These are phyloP conservation scores for Rhimphoctona megacephalus DNA, from an alignment of 2,888 invertebrate genomes.

Conservation along the genomic window DNA sequence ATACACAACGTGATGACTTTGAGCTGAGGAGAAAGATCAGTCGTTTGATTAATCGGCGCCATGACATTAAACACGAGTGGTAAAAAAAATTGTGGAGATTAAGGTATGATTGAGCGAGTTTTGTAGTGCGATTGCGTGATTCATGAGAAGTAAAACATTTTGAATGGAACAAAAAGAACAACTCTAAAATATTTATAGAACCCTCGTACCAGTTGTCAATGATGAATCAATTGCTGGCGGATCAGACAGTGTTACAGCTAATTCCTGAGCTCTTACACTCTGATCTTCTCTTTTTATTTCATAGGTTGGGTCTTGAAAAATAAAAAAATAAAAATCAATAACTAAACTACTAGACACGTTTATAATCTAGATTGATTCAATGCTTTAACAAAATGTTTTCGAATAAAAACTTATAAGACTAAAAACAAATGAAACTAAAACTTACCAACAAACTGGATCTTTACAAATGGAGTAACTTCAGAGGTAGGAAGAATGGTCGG, in stretches of 20 bases:
- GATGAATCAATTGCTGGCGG: conserved; percentile 74
- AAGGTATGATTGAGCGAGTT: conserved; percentile 39
- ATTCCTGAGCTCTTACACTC: conserved; percentile 80
- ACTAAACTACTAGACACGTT: not conserved
- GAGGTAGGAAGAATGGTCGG: not conserved
- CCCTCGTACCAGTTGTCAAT: conserved; percentile 74
- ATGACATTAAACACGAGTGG: conserved; percentile 59
- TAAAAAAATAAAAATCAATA: not conserved
- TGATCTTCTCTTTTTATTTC: conserved; percentile 76
- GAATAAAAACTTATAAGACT: too few relatives aligned
- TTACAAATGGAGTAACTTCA: conserved; percentile 15
- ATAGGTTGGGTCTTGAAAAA: conserved; percentile 29
- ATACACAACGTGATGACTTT: conserved; percentile 65
- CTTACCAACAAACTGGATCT: conserved; percentile 59
- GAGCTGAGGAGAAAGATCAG: conserved; percentile 70
- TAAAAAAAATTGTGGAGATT: conserved; percentile 62
- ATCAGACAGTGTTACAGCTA: conserved; percentile 79
- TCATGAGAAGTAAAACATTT: conserved; percentile 58
- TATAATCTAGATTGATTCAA: not conserved
- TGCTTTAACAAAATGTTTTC: not conserved
- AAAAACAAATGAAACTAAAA: too few relatives aligned
- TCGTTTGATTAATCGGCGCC: conserved; percentile 68
- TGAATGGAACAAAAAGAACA: not conserved
- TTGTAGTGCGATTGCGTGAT: conserved; percentile 53
- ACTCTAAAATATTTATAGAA: not conserved